These are phyloP conservation scores for Noctua fimbriata DNA, from an alignment of 2,888 invertebrate genomes.

Conservation along the genomic window DNA sequence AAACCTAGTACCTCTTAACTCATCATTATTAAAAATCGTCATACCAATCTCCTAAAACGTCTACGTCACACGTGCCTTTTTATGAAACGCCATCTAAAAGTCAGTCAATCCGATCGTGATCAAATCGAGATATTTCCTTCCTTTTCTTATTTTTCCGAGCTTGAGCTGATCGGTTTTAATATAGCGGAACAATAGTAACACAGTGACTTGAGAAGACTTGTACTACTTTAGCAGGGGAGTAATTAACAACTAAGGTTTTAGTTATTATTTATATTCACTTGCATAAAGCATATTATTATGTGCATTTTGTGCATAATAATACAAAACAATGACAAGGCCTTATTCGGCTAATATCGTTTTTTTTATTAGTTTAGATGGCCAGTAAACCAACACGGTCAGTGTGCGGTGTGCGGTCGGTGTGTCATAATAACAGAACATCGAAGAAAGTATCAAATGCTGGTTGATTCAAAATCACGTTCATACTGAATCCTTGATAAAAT, in stretches of 20 bases:
- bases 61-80: conserved; percentile 1
- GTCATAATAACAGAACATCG: not conserved
- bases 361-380: too few species aligned
- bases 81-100: not conserved
- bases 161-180: not conserved
- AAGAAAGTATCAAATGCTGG: not conserved
- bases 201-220: not conserved
- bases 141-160: not conserved
- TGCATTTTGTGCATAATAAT: not conserved
- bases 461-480: not conserved
- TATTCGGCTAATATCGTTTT: not conserved
- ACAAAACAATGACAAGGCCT: not conserved
- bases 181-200: conserved; percentile 1
- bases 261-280: not conserved
- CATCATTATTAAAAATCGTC: not conserved
- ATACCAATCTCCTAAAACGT: not conserved
- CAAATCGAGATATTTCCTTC: not conserved
- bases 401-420: too few species aligned
- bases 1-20: not conserved
- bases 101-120: not conserved
- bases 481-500: not conserved
- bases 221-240: not conserved
- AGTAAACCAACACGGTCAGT: not conserved
- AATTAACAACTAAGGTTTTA: conserved; percentile 12
- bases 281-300: not conserved